Evolutionary conservation across 2,797 vertebrate genomes (phyloP), one percentile per base, ranked within the genome.

Genomic region (Acanthornis magna): DNA sequence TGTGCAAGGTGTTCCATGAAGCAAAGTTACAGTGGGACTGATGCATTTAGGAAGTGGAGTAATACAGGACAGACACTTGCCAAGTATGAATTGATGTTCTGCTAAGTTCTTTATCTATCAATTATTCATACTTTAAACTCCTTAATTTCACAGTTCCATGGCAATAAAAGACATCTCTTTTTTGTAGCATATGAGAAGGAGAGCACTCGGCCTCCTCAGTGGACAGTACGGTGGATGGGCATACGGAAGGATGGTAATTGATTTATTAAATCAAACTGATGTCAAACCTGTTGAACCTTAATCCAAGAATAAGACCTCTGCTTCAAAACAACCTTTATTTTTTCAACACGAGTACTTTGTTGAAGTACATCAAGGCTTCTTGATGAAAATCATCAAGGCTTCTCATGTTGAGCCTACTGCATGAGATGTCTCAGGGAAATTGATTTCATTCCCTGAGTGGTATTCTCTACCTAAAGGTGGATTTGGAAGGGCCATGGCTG

Each of bases 181-280:
- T 76, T 65, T 76, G 20, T 38, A 97, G 97, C 14, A 6, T 75
- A 50, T 30, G 72, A 91, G 55, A 75, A 78, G 0, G 23, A 67
- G 68, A 78, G 10, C 40, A 10, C 40, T 63, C 17, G 0, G 4
- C 30, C 32, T 20, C 67, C 27, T 25, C 85, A 55, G 40, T 50
- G 77, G 27, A 29, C 91, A 18, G 85, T 81, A 15, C 70, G 91
- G 76, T 96, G 95, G 95, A 94, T 96, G 87, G 89, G 95, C 91
- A 97, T 97, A 89, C 85, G 79, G 51, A 97, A 97, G 45, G 95
- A 97, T 57, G 97, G 97, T 97, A 96, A 96, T 13, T 34, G 21
- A 15, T 30, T 62, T 43, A 18, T 72, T 71, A 36, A 60, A 60
- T 68, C 63, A 23, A 80, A 3, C 32, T 63, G 38, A 32, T 71